These are phyloP conservation scores for Neocrepidodera transversa DNA, from an alignment of 2,888 invertebrate species.

Conservation along the genomic window DNA sequence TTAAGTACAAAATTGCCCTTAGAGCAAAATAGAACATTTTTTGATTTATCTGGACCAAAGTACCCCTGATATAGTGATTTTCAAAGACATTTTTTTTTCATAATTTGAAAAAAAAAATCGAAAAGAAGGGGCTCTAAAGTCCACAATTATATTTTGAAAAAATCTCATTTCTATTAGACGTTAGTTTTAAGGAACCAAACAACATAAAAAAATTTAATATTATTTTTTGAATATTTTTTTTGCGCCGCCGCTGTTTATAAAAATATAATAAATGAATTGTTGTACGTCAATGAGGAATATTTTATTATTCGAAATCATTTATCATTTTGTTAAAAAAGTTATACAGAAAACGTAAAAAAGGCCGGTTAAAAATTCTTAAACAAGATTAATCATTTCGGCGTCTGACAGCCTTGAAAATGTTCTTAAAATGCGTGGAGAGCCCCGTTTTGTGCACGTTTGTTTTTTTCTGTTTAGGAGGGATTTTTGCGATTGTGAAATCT, in stretches of 20 bases:
- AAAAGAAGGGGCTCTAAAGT: no score
- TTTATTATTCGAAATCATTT: constrained; percentile 43
- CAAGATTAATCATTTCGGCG: constrained; percentile 50
- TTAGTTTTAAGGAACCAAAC: no score
- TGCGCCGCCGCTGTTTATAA: background rate
- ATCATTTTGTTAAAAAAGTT: constrained; percentile 46
- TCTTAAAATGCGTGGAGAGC: constrained; percentile 41
- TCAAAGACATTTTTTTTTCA: no score
- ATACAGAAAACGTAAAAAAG: constrained; percentile 51
- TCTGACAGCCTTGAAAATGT: constrained; percentile 49
- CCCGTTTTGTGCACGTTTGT: constrained; percentile 35
- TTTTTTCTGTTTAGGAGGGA: constrained; percentile 17
- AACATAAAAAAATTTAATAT: no score
- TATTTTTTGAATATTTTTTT: no score
- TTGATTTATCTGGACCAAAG: no score
- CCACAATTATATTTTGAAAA: no score
- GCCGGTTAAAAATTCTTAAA: constrained; percentile 53
- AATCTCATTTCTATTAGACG: no score
- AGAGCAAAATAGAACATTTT: no score
- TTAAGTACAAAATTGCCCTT: no score
- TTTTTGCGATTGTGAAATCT: constrained; percentile 25
- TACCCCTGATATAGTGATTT: no score
- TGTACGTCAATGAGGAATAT: constrained; percentile 40
- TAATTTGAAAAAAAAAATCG: no score
- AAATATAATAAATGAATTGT: constrained; percentile 42